Evolutionary conservation across 2,888 invertebrate species (phyloP).

Genomic region (Argyresthia goedartella): DNA sequence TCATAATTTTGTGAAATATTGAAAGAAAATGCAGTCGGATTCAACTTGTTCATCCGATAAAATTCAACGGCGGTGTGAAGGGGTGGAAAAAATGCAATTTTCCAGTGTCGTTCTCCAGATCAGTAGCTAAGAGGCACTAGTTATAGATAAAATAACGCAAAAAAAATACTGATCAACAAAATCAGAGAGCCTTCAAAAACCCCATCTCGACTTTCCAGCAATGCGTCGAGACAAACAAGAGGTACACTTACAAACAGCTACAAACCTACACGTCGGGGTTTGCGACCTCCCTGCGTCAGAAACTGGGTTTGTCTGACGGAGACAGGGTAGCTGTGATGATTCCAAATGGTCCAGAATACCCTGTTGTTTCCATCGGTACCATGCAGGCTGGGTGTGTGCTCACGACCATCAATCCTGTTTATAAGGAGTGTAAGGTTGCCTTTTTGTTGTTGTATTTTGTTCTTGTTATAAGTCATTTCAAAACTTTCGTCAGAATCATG

Average conservation of each 20-base stretch:
- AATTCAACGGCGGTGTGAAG: too few relatives aligned
- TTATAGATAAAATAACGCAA: too few relatives aligned
- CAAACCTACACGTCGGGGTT: slow-evolving; percentile 71
- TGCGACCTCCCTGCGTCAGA: slow-evolving; percentile 73
- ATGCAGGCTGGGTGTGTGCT: slow-evolving; percentile 78
- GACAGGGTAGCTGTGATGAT: slow-evolving; percentile 78
- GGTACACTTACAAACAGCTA: slow-evolving; percentile 54
- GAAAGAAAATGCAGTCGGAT: too few relatives aligned
- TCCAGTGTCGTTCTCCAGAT: too few relatives aligned
- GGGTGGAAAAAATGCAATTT: too few relatives aligned
- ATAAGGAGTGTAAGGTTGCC: slow-evolving; percentile 70
- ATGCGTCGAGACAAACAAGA: slow-evolving; percentile 53
- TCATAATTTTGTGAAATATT: too few relatives aligned
- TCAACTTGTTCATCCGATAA: too few relatives aligned
- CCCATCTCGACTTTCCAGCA: slow-evolving; percentile 30
- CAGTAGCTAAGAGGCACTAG: too few relatives aligned
- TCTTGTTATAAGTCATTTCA: too few relatives aligned
- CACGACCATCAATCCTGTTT: slow-evolving; percentile 83
- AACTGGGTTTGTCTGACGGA: slow-evolving; percentile 72
- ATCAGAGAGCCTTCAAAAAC: background rate
- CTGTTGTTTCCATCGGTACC: slow-evolving; percentile 74
- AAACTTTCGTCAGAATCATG: too few relatives aligned
- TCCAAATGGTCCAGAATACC: slow-evolving; percentile 82
- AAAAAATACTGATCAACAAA: background rate
- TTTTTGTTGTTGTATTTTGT: background rate